Evolutionary conservation across 2,888 invertebrate genomes (phyloP), one percentile per base, ranked within the genome.

Genomic region (Sphecodes monilicornis): DNA sequence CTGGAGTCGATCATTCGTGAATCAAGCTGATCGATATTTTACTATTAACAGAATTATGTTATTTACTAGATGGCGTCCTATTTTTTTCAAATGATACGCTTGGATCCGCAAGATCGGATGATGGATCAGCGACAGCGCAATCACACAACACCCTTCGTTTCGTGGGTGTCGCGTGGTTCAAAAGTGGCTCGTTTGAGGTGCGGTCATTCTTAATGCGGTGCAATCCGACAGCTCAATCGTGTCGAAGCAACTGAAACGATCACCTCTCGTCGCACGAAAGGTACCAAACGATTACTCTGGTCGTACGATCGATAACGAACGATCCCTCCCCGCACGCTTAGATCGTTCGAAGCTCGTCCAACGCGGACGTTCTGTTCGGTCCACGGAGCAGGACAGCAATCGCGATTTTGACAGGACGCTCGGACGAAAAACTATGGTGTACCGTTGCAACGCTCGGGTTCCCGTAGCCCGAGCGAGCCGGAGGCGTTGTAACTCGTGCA

Each of bases 401-500:
- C 18, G 16, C 8, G 8, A 60, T 60, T 60, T 60, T 60, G 16
- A 60, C 29, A 18, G 26, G 60, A 26, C 60, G 16, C 1, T 32
- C 32, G 60, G 16, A 29, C 60, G 60, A 60, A 60, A 60, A 60
- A 60, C 60, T 29, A 32, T 29, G 29, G 66, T 36, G 36, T 36
- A 36, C 66, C 66, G 26, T 50, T 46, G 64, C 39, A 16, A 73
- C 36, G 71, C 60, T 41, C 60, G 5, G 43, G 26, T 22, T 46
- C 60, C 46, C 36, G 32, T 36, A 4, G 64, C 26, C 5, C 18
- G 78, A 72, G 72, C 26, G 22, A 72, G 29, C 16, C 70, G 36
- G 57, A 54, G 29, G 50, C 39, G 60, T 64, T 50, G 60, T 66
- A 76, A 41, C 50, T 41, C 73, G 43, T 50, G 76, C 66, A 50